Percentiles rank a stretch among this genome's conserved stretches.
Conservation (phyloP, 1,140 invertebrate genomes). For the Lordiphosa clarofinis region DNA sequence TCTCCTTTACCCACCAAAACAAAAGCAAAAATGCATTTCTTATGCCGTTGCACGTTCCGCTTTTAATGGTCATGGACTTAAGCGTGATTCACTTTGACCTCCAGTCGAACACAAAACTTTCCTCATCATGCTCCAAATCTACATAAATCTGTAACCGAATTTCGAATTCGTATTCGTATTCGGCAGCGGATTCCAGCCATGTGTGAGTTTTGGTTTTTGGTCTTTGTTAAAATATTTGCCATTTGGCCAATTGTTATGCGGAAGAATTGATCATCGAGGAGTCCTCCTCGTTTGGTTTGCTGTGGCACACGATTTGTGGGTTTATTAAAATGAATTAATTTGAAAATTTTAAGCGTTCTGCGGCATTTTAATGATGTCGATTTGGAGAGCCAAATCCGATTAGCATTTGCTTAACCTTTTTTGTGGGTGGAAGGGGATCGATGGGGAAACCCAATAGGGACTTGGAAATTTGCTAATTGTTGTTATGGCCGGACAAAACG, state of each 20-base stretch:
- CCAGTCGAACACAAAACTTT: conserved; percentile 1
- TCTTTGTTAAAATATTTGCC: conserved; percentile 51
- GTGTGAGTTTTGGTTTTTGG: conserved; percentile 46
- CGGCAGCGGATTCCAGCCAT: conserved; percentile 8
- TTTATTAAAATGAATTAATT: conserved; percentile 78
- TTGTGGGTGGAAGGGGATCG: neutral
- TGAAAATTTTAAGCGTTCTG: conserved; percentile 48
- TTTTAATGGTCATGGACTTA: conserved; percentile 66
- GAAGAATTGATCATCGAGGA: conserved; percentile 50
- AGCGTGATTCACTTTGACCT: conserved; percentile 77
- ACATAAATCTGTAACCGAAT: conserved; percentile 75
- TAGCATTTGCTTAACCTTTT: conserved; percentile 62
- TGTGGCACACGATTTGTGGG: conserved; percentile 38
- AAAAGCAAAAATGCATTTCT: conserved; percentile 69
- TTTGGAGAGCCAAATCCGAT: conserved; percentile 35
- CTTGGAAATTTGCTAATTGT: neutral
- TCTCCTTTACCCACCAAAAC: conserved; percentile 22
- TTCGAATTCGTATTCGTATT: conserved; percentile 8
- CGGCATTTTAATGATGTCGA: conserved; percentile 70
- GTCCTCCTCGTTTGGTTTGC: conserved; percentile 13
- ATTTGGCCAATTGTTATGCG: conserved; percentile 46
- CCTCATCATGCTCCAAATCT: conserved; percentile 60
- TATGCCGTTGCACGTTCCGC: conserved; percentile 65
- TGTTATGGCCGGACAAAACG: neutral
- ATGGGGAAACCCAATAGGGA: neutral